phyloP scores from a whole-genome alignment of 2,797 vertebrate genomes.

The Syngnathus rostellatus region DNA sequence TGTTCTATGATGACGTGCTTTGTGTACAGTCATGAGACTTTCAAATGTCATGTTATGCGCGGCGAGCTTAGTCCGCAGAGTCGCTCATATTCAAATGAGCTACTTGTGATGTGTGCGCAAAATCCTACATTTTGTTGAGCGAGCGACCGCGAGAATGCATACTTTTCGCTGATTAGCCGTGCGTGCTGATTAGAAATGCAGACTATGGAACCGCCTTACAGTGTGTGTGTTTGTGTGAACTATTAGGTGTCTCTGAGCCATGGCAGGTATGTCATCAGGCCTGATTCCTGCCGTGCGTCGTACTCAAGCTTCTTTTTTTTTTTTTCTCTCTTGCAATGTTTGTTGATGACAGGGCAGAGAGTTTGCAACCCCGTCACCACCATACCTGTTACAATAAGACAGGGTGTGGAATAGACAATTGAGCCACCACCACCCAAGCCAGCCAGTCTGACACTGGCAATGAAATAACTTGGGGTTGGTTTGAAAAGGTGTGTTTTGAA shows the following conservation, averaged over 20 bases:
- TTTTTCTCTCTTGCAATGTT: constrained; percentile 5
- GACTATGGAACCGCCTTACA: neutral
- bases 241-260: constrained; percentile 39
- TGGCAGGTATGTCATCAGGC: constrained; percentile 60
- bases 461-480: neutral
- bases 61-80: neutral
- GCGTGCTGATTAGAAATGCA: constrained; percentile 1
- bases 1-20: neutral
- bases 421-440: constrained; percentile 43
- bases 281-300: constrained; percentile 46
- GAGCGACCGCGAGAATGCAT: neutral
- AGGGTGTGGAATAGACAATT: constrained; percentile 56
- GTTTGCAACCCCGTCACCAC: constrained; percentile 26
- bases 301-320: neutral
- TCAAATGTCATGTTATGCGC: neutral
- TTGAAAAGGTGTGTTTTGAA: neutral
- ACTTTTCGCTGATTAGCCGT: neutral
- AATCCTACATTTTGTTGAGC: neutral
- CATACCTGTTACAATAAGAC: constrained; percentile 38
- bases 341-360: constrained; percentile 18
- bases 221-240: constrained; percentile 9
- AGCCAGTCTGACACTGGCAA: constrained; percentile 32
- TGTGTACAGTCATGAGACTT: neutral
- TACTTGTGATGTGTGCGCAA: neutral
- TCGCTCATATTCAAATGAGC: neutral